A percentile compares a stretch with the other conserved stretches of the same genome.
phyloP scores from a whole-genome alignment of 2,888 invertebrate species.

The Lepas anatifera region DNA sequence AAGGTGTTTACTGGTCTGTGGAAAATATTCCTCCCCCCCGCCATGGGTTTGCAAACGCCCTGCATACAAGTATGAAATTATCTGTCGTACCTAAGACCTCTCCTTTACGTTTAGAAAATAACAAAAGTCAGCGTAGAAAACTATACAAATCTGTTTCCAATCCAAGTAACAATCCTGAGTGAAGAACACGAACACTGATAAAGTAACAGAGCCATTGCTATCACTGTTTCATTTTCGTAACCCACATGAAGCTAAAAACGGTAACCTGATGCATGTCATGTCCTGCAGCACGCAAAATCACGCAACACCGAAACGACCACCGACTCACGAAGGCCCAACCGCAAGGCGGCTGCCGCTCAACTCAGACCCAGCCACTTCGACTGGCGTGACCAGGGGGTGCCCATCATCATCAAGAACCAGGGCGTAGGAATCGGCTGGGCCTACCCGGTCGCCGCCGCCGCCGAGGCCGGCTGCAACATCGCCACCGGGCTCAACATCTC shows the following conservation, averaged over 20 bases:
- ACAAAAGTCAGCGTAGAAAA: too few relatives aligned
- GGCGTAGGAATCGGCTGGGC: constrained; percentile 54
- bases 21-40: too few relatives aligned
- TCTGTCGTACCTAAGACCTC: too few relatives aligned
- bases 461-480: constrained; percentile 64
- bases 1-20: too few relatives aligned
- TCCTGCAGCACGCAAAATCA: background rate
- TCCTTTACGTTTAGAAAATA: too few relatives aligned
- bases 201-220: background rate
- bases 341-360: background rate
- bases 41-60: too few relatives aligned
- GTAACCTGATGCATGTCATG: background rate
- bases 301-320: background rate
- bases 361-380: constrained; percentile 46
- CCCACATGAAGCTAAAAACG: background rate
- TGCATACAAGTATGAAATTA: too few relatives aligned
- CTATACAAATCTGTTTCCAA: too few relatives aligned
- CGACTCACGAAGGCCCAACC: background rate
- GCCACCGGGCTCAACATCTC: constrained; percentile 80
- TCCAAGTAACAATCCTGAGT: too few relatives aligned
- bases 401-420: constrained; percentile 95
- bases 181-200: too few relatives aligned
- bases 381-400: constrained; percentile 56
- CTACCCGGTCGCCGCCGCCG: constrained; percentile 76
- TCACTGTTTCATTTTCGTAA: background rate